Base-by-base conservation (phyloP, 2,797 vertebrate genomes). In the Hippoglossus hippoglossus region DNA sequence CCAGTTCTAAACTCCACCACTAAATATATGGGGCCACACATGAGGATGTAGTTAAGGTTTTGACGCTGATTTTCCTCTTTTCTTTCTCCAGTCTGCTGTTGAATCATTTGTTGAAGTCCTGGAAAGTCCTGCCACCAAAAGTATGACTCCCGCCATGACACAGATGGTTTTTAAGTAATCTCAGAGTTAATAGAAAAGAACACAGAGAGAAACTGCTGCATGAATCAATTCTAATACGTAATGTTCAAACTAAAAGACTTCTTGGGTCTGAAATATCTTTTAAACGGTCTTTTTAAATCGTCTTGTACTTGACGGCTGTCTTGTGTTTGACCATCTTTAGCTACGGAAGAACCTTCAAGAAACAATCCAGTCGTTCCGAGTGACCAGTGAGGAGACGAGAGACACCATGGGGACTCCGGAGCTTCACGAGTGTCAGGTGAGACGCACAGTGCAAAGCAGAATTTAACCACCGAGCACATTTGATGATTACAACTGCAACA, bases 311-410 rank as follows among this genome's bases (percentile, higher is more conserved):
- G 26, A 39, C 10, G 13, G n/a, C 24, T 5, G 13, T 8, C 9
- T 49, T 79, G 53, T 62, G 0, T 53, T 50, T 75, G 73, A 55
- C 1, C 0, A n/a, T 24, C 53, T 63, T 50, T 25, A 98, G 97
- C 87, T 96, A 50, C 92, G 85, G 7, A 96, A 94, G 68, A 95
- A 94, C 7, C 94, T 98, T 54, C 95, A 95, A 89, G 97, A 99
- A 84, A 98, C 96, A 0, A 92, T 97, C 73, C 95, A 94, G 85
- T 98, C 97, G 0, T 98, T 99, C 90, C 92, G 82, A 80, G 95
- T 97, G 44, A 97, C 96, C 1, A 99, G 98, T 0, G 96, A 97
- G n/a, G 97, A 98, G 83, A 95, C 98, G 83, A 92, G 55, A 66
- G 86, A 82, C 58, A 66, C 72, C 0, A 71, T 77, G 0, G 94